phyloP scores from a whole-genome alignment of 2,888 invertebrate species.

The Anthrax anthrax region DNA sequence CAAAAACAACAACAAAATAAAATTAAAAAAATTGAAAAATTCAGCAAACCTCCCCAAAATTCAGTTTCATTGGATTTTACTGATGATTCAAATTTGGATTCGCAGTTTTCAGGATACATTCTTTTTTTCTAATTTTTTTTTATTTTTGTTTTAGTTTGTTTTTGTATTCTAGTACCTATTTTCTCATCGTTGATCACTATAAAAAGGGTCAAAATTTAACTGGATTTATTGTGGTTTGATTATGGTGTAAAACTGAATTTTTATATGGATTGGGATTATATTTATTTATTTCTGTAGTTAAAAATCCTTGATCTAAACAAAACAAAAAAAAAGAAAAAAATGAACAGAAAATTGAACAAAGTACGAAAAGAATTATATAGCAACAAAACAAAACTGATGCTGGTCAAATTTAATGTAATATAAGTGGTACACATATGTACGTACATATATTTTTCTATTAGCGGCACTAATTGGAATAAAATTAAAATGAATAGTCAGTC shows the following conservation, averaged over 20 bases:
- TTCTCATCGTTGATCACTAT: background rate
- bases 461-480: slow-evolving; percentile 8
- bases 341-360: too few relatives aligned
- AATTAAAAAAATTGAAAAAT: background rate
- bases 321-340: too few relatives aligned
- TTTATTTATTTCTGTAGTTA: too few relatives aligned
- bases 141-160: background rate
- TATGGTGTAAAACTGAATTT: background rate
- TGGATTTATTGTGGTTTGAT: slow-evolving; percentile 2
- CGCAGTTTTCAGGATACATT: background rate
- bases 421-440: background rate
- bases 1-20: background rate
- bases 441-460: too few relatives aligned
- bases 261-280: background rate
- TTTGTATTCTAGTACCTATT: background rate
- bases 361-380: too few relatives aligned
- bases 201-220: background rate
- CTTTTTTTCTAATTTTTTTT: background rate
- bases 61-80: background rate
- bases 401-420: too few relatives aligned
- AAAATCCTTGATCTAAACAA: slow-evolving; percentile 6
- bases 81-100: background rate
- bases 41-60: slow-evolving; percentile 1
- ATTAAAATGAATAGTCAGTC: slow-evolving; percentile 7
- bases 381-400: too few relatives aligned